Evolutionary conservation across 2,888 invertebrate species (phyloP).

Genomic region (Rosalia funebris): DNA sequence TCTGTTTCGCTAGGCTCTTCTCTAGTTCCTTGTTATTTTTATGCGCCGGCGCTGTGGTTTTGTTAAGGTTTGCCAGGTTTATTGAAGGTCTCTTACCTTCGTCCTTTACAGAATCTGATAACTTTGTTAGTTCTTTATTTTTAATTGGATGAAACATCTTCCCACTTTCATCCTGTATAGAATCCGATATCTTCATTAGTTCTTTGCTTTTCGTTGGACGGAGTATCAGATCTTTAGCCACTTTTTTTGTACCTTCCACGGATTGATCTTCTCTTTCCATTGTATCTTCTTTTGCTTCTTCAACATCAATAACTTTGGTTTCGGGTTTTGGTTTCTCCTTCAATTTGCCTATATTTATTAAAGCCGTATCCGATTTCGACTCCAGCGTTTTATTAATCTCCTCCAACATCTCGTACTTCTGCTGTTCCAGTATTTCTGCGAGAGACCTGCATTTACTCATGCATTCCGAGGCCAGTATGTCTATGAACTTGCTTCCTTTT

Average conservation of each 20-base stretch:
- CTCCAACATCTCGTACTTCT: constrained; percentile 1
- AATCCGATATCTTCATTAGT: no score
- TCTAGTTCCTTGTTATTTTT: not conserved
- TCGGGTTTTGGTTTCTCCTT: no score
- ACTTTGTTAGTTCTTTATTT: not conserved
- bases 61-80: not conserved
- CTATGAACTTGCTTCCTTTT: not conserved
- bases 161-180: not conserved
- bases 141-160: not conserved
- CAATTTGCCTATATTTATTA: constrained; percentile 2
- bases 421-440: not conserved
- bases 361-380: not conserved
- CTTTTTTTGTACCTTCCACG: no score
- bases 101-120: not conserved
- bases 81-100: not conserved
- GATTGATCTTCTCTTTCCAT: no score
- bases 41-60: not conserved
- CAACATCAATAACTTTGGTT: no score
- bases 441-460: constrained; percentile 4
- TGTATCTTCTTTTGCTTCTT: no score
- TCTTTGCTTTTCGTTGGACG: no score
- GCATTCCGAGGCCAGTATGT: not conserved
- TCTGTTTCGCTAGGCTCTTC: not conserved
- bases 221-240: no score
- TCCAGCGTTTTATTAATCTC: not conserved